Evolutionary conservation across 2,888 invertebrate genomes (phyloP), one percentile per base, ranked within the genome.

Genomic region (Romanomermis culicivorax): DNA sequence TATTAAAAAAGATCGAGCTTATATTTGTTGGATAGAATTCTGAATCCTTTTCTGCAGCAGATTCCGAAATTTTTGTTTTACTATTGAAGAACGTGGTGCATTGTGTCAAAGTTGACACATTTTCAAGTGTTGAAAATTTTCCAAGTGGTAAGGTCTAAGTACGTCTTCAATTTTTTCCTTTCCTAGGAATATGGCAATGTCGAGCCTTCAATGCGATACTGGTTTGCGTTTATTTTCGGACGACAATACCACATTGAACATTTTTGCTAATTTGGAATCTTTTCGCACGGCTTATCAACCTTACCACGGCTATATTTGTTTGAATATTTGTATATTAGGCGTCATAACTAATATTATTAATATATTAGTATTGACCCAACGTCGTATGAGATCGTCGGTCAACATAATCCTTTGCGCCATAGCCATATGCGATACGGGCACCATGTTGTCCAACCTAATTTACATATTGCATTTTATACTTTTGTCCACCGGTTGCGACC

Each of bases 351-450:
- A 52, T 36, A 17, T 42, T 4, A 42, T 52, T 24, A 52, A 52
- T 27, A 26, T 52, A 4, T 24, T 52, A 4, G 42, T 52, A 4
- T 25, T 52, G 42, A 52, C 42, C 43, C 14, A 36, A 2, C 42
- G 20, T 20, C 52, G 27, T 11, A 52, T 52, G 52, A 20, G 52
- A 42, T 26, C 52, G 4, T 52, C 52, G 4, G 26, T 52, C 52
- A 52, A 52, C 27, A 25, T 52, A 17, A 4, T 52, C 2, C 52
- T 52, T 7, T 42, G 42, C 27, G 52, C 26, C n/a, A 52, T 52
- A 11, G 52, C 52, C 17, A 3, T 42, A 7, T 52, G 52, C 52
- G 52, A 52, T 43, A 52, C 43, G 25, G 52, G 42, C 51, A 54
- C 54, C 14, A 54, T 51, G 50, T 2, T 51, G 11, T 54, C 48